A percentile compares a stretch with the other conserved stretches of the same genome.
Evolutionary conservation across 2,888 invertebrate genomes (phyloP).

Genomic region (Drosophila flavopinicola): DNA sequence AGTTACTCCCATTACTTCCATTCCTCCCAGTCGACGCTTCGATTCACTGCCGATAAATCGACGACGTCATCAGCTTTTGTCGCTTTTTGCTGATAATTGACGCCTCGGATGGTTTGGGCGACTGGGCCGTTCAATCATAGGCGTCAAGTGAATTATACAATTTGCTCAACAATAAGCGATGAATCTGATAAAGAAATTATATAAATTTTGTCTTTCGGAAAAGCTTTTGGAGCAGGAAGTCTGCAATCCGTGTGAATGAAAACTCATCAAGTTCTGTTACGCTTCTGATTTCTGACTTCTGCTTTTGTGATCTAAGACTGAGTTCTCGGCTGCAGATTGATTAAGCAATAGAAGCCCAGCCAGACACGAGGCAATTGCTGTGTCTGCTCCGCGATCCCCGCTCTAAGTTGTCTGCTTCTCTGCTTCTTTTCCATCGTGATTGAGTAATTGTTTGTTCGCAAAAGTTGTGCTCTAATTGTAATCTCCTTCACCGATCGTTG

Average conservation of each 20-base stretch:
- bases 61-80: conserved; percentile 58
- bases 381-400: no score
- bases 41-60: conserved; percentile 12
- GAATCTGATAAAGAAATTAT: conserved; percentile 73
- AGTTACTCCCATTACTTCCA: conserved; percentile 27
- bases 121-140: conserved; percentile 55
- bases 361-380: conserved; percentile 22
- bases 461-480: conserved; percentile 68
- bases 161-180: conserved; percentile 63
- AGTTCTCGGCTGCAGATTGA: conserved; percentile 51
- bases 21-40: background rate
- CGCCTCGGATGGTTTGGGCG: conserved; percentile 37
- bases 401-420: background rate
- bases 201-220: conserved; percentile 70
- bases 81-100: conserved; percentile 68
- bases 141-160: conserved; percentile 67
- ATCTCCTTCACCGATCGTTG: conserved; percentile 54
- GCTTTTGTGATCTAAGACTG: conserved; percentile 23
- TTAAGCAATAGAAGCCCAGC: conserved; percentile 40
- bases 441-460: conserved; percentile 57
- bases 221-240: conserved; percentile 68
- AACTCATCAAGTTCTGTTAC: conserved; percentile 26
- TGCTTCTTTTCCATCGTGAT: conserved; percentile 29
- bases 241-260: conserved; percentile 70
- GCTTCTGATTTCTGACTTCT: conserved; percentile 30